phyloP scores from a whole-genome alignment of 92 coral and sea anemone genomes.

The Pocillopora meandrina region DNA sequence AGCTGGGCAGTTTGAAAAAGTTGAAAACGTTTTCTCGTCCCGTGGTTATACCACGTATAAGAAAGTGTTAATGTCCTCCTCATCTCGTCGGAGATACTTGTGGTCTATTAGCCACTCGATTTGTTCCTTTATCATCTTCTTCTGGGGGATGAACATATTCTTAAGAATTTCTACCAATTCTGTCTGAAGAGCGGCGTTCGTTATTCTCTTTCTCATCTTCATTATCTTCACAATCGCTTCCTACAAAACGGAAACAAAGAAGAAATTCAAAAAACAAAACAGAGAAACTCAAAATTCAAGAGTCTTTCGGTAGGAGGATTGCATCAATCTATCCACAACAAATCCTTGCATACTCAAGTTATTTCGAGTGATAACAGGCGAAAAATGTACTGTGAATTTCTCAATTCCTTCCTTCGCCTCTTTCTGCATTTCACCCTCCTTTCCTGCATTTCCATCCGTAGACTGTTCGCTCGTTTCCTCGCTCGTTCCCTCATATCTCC shows the following conservation, averaged over 20 bases:
- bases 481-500: no score
- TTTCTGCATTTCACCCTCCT: no score
- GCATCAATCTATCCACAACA: no score
- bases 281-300: no score
- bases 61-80: constrained; percentile 88
- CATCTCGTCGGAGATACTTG: constrained; percentile 91
- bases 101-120: constrained; percentile 98
- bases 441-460: no score
- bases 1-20: neutral
- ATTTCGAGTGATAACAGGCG: no score
- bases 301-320: no score
- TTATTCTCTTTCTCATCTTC: constrained; percentile 94
- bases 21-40: neutral
- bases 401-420: no score
- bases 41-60: constrained; percentile 74
- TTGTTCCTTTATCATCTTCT: constrained; percentile 98
- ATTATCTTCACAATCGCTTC: constrained; percentile 97
- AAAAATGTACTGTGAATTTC: no score
- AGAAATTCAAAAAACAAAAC: neutral
- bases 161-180: constrained; percentile 97
- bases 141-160: constrained; percentile 99
- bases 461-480: no score
- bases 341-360: no score
- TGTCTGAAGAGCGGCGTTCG: constrained; percentile 95
- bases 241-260: constrained; percentile 36